phyloP scores from a whole-genome alignment of 2,888 invertebrate species.

The Parnassius orleans region DNA sequence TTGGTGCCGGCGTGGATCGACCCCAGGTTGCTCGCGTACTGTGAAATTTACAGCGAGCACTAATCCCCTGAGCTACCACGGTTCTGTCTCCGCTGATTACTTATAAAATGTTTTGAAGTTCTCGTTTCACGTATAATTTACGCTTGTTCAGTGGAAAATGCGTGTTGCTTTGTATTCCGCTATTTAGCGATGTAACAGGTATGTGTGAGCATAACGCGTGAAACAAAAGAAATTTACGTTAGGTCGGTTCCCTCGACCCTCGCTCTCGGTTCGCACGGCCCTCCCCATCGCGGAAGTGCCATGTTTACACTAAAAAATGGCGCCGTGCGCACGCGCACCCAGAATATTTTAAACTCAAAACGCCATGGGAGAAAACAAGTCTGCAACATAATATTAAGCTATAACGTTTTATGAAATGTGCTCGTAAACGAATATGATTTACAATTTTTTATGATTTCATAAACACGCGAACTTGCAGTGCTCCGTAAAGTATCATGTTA shows the following conservation, averaged over 20 bases:
- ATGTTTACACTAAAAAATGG: slow-evolving; percentile 61
- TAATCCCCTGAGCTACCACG: too few relatives aligned
- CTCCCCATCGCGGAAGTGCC: slow-evolving; percentile 62
- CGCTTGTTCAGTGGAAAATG: slow-evolving; percentile 12
- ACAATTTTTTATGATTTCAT: too few relatives aligned
- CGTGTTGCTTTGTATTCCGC: slow-evolving; percentile 23
- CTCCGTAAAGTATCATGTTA: too few relatives aligned
- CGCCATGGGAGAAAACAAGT: slow-evolving; percentile 32
- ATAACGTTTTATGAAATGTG: background rate
- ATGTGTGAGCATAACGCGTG: slow-evolving; percentile 37
- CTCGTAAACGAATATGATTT: background rate
- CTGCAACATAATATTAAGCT: slow-evolving; percentile 7
- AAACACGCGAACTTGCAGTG: too few relatives aligned
- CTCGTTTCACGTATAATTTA: too few relatives aligned
- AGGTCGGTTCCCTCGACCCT: slow-evolving; percentile 68
- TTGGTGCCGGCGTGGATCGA: too few relatives aligned
- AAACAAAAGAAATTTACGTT: slow-evolving; percentile 68
- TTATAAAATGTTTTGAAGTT: too few relatives aligned
- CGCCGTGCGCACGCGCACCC: slow-evolving; percentile 50
- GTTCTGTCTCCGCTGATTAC: too few relatives aligned
- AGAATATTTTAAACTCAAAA: slow-evolving; percentile 38
- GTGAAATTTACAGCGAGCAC: too few relatives aligned
- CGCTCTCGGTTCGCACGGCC: slow-evolving; percentile 61
- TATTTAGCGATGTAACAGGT: slow-evolving; percentile 25
- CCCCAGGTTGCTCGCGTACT: too few relatives aligned